phyloP scores from a whole-genome alignment of 2,888 invertebrate species.

The Morpho helenor region DNA sequence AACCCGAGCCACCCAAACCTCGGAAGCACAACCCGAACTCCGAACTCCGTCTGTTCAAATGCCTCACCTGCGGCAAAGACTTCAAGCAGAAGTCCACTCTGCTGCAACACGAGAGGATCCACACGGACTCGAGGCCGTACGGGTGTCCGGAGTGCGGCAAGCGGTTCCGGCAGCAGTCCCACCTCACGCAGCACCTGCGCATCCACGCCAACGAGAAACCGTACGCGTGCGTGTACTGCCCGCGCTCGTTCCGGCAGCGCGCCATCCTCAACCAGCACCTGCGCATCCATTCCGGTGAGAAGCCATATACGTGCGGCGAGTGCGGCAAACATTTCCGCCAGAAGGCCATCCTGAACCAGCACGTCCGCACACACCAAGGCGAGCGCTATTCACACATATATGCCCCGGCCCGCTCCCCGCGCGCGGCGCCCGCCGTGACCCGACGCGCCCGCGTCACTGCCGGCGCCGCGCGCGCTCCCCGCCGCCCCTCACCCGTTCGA shows the following conservation, averaged over 20 bases:
- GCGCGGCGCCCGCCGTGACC: conserved; percentile 90
- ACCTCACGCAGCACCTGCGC: conserved; percentile 90
- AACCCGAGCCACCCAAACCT: conserved; percentile 80
- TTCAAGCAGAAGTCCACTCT: conserved; percentile 94
- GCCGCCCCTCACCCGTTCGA: conserved; percentile 70
- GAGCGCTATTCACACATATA: conserved; percentile 94
- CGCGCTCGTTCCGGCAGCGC: conserved; percentile 91
- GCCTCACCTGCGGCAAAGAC: conserved; percentile 92
- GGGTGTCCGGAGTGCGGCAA: conserved; percentile 94
- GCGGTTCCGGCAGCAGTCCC: conserved; percentile 90
- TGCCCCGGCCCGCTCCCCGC: conserved; percentile 92
- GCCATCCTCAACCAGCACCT: conserved; percentile 91
- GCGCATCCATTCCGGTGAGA: conserved; percentile 88
- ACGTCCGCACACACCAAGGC: conserved; percentile 92
- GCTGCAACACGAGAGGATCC: conserved; percentile 93
- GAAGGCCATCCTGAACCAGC: conserved; percentile 93
- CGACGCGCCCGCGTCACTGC: conserved; percentile 76
- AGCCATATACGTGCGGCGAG: conserved; percentile 93
- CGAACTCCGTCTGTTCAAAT: conserved; percentile 88
- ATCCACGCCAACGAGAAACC: conserved; percentile 95
- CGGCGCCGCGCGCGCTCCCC: conserved; percentile 68
- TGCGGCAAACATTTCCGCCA: conserved; percentile 95
- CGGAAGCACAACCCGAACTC: conserved; percentile 79
- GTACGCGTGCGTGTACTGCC: conserved; percentile 93
- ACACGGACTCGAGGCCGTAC: conserved; percentile 93